These are phyloP conservation scores for Heteromurus nitidus DNA, from an alignment of 2,888 invertebrate genomes.

Conservation along the genomic window DNA sequence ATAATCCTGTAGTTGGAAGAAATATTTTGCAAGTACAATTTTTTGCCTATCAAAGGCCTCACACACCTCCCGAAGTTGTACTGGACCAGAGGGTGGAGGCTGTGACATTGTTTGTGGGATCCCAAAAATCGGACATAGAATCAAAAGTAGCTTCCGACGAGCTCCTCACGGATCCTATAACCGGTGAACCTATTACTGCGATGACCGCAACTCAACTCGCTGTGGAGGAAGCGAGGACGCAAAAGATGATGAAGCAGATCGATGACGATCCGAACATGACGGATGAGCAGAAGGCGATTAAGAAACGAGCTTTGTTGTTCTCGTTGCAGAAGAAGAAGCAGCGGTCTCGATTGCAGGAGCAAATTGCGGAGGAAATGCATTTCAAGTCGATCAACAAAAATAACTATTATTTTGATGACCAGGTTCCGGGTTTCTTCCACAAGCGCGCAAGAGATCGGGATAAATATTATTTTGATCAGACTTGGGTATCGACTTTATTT, in stretches of 20 bases:
- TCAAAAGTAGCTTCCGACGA: constrained; percentile 34
- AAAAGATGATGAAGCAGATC: constrained; percentile 10
- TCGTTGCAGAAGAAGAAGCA: constrained; percentile 26
- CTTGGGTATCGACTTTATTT: no score
- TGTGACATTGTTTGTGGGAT: constrained; percentile 40
- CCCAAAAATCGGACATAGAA: constrained; percentile 9
- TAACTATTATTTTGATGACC: constrained; percentile 56
- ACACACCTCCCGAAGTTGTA: constrained; percentile 63
- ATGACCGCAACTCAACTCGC: neutral
- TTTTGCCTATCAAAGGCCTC: no score
- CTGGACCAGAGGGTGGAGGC: constrained; percentile 47
- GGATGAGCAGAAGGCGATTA: constrained; percentile 22
- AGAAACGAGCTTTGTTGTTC: constrained; percentile 20
- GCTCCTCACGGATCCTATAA: neutral
- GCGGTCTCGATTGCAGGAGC: neutral
- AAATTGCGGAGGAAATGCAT: constrained; percentile 31
- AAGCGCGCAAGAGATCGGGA: constrained; percentile 24
- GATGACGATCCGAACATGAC: constrained; percentile 31
- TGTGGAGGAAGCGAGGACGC: constrained; percentile 12
- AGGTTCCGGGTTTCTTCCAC: constrained; percentile 50
- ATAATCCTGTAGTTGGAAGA: no score
- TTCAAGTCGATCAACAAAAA: constrained; percentile 38
- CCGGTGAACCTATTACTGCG: neutral
- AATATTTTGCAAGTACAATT: no score
- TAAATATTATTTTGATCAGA: constrained; percentile 54